Evolutionary conservation across 2,888 invertebrate species (phyloP).

Genomic region (Vannuccia rotundouncinata): DNA sequence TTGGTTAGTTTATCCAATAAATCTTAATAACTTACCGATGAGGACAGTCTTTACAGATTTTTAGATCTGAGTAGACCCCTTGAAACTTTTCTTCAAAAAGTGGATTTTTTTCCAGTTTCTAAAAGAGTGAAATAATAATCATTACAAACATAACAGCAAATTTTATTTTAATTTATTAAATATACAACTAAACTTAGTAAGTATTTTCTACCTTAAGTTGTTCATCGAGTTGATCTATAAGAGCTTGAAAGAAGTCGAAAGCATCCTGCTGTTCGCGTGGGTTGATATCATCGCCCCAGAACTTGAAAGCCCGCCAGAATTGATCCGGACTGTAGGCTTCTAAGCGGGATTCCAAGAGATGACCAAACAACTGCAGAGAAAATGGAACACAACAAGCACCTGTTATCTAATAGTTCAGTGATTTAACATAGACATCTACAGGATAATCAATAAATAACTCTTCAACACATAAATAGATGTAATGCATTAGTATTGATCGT

Average conservation of each 20-base stretch:
- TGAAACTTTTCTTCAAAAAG: slow-evolving; percentile 59
- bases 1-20: background rate
- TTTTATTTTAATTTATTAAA: slow-evolving; percentile 6
- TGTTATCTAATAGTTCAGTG: background rate
- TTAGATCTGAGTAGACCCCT: slow-evolving; percentile 60
- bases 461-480: too few relatives aligned
- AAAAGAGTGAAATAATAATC: slow-evolving; percentile 40
- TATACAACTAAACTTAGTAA: slow-evolving; percentile 25
- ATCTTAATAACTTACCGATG: slow-evolving; percentile 52
- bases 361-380: slow-evolving; percentile 55
- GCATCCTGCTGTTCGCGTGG: slow-evolving; percentile 55
- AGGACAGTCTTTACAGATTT: slow-evolving; percentile 60
- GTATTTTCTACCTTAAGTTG: slow-evolving; percentile 53
- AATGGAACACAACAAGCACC: background rate
- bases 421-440: background rate
- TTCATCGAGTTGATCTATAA: slow-evolving; percentile 60
- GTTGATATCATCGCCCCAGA: slow-evolving; percentile 56
- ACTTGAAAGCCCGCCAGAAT: slow-evolving; percentile 59
- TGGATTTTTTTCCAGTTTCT: slow-evolving; percentile 55
- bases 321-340: slow-evolving; percentile 59
- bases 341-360: slow-evolving; percentile 58
- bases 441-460: too few relatives aligned
- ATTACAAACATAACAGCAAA: background rate
- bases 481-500: too few relatives aligned
- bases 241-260: slow-evolving; percentile 60